These are phyloP conservation scores for Microvelia longipes DNA, from an alignment of 1,140 invertebrate species.

Conservation along the genomic window DNA sequence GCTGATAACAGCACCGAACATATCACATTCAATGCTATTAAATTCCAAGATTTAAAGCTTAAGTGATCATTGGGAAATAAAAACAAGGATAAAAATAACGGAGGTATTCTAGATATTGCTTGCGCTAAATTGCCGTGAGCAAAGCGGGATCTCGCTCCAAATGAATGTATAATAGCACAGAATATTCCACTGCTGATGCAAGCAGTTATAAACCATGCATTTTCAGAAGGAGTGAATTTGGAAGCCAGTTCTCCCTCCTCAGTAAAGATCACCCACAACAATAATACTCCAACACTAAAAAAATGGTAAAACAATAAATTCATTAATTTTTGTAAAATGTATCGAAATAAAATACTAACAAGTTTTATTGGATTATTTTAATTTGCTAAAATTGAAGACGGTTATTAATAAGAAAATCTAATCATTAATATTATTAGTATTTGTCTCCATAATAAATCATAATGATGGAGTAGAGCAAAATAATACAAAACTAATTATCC, in stretches of 20 bases:
- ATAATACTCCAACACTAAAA: background rate
- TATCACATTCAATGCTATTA: background rate
- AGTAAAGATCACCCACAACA: background rate
- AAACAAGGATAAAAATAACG: background rate
- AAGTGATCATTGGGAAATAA: background rate
- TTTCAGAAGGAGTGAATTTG: background rate
- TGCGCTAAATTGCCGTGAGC: background rate
- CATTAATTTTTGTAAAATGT: background rate
- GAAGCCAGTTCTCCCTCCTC: background rate
- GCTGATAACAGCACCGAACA: background rate
- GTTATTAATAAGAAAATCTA: too few relatives aligned
- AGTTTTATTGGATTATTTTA: too few relatives aligned
- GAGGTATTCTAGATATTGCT: background rate
- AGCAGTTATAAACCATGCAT: background rate
- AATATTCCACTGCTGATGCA: background rate
- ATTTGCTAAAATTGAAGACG: too few relatives aligned
- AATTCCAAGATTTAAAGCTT: background rate
- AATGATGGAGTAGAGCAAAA: too few relatives aligned
- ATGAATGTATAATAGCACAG: background rate
- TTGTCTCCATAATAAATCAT: too few relatives aligned
- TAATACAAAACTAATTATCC: too few relatives aligned
- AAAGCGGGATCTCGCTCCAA: background rate
- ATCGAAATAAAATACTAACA: too few relatives aligned
- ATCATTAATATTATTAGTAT: too few relatives aligned
- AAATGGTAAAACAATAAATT: background rate